Evolutionary conservation across 1,140 invertebrate species (phyloP).

Genomic region (Oppia nitens): DNA sequence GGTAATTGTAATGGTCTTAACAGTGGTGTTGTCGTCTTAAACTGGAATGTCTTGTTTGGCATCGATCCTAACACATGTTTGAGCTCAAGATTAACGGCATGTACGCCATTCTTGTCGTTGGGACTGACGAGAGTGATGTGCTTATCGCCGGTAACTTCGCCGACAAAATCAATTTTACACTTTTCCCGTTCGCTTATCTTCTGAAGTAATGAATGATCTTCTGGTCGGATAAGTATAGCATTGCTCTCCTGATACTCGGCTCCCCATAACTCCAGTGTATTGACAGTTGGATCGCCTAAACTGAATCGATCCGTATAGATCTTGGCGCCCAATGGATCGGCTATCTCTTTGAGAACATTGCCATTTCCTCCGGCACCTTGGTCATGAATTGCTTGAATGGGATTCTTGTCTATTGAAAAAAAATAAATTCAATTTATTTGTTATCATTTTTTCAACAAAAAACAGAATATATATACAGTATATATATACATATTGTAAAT

Average conservation of each 20-base stretch:
- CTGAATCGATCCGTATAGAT: slow-evolving; percentile 75
- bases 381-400: slow-evolving; percentile 83
- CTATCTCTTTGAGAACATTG: slow-evolving; percentile 91
- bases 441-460: neutral
- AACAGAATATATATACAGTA: too few species aligned
- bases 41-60: slow-evolving; percentile 46
- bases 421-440: neutral
- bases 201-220: slow-evolving; percentile 45
- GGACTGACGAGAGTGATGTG: slow-evolving; percentile 35
- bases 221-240: slow-evolving; percentile 54
- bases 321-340: slow-evolving; percentile 77
- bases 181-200: slow-evolving; percentile 65
- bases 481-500: too few species aligned
- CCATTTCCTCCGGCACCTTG: slow-evolving; percentile 96
- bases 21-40: slow-evolving; percentile 10
- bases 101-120: slow-evolving; percentile 25
- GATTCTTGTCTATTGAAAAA: slow-evolving; percentile 43
- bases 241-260: slow-evolving; percentile 97
- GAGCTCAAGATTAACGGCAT: slow-evolving; percentile 69
- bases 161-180: slow-evolving; percentile 83
- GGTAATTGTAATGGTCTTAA: slow-evolving; percentile 11
- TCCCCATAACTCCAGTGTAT: slow-evolving; percentile 83
- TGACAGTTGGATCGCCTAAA: slow-evolving; percentile 84
- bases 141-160: slow-evolving; percentile 69
- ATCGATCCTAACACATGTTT: slow-evolving; percentile 75